Evolutionary conservation across 2,888 invertebrate genomes (phyloP), one percentile per base, ranked within the genome.

Genomic region (Archips crataeganus): DNA sequence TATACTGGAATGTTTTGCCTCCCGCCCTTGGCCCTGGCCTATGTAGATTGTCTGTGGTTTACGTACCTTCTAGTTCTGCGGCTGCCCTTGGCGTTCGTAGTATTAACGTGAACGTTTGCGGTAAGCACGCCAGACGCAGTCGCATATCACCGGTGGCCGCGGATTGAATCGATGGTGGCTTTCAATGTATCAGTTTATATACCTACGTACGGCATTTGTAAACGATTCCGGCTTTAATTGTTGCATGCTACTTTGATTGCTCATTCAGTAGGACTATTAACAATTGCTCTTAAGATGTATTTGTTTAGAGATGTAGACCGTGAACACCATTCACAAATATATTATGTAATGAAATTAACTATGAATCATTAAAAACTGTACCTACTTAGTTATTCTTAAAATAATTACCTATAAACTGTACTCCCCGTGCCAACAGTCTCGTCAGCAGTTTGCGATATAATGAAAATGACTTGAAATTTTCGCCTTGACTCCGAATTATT

Each of bases 11-110:
- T 6, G 15, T 15, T 23, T 8, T 15, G 23, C 51, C 2, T 9
- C 8, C 5, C 15, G 51, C 9, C 51, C 51, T 15, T 54, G 15
- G 51, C 15, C 51, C 51, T 54, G 51, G 15, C 51, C 51, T 32
- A 32, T 57, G 57, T 57, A 57, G 57, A 57, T 57, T 23, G 57
- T 32, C 11, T 32, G 57, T 57, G 57, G 57, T 57, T 54, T 11
- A 11, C 57, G 57, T 57, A 54, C 15, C 51, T 57, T 11, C 57
- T 32, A 23, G 57, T 32, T 57, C 32, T 60, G 60, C 36, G 60
- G 60, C 36, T n/a, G n/a, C n/a, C 39, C 34, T 60, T n/a, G 36
- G 39, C 36, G 34, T n/a, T 11, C 8, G 60, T n/a, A n/a, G 36
- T 36, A 54, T 54, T 54, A 39, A 13, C 60, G 39, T n/a, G 60